Evolutionary conservation across 2,888 invertebrate species (phyloP), one percentile per base, ranked within the genome.

Genomic region (Lucinisca nassula): DNA sequence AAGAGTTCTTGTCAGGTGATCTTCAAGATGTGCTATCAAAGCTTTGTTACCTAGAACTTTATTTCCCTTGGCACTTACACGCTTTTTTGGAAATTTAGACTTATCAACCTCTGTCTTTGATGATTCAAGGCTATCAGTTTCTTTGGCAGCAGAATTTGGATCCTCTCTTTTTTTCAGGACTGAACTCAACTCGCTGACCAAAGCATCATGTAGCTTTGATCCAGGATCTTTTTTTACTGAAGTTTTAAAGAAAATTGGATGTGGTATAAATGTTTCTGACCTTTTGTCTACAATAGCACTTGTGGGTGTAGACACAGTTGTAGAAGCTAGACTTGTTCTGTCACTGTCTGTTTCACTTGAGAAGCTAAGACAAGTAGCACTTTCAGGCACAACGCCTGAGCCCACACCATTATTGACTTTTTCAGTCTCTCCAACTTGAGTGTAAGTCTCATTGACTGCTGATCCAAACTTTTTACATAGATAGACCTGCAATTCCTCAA

Each of bases 161-260:
- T 51, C 79, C 79, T 89, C 87, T 10, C 93, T 88, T 58, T 93
- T 92, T 61, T 91, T 88, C 38, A 94, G 76, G n/a, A 94, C 94
- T 21, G 89, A 82, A 17, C 91, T 91, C 75, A 94, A 79, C 78
- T 94, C 94, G 45, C 90, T 92, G 8, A 94, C 91, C 21, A 94
- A 80, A 14, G 90, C 91, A 82, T 93, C 93, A 88, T 94, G 93
- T 27, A 93, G 87, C 81, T 93, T 93, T 24, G 94, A 94, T 27
- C 94, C 94, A 8, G 93, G 93, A 79, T 94, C 94, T 70, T 91
- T 93, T 72, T 92, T 94, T 2, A 92, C 88, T 6, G 94, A 94
- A 76, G 93, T 92, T 70, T 94, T 92, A 67, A 93, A 94, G 32
- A 94, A 91, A 37, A 94, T 93, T 32, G 94, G 94, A 76, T 92